A percentile compares a stretch with the other conserved stretches of the same genome.
Evolutionary conservation across 37 sponge, comb jelly and placozoan species (phyloP).

Genomic region (Eunapius fragilis): DNA sequence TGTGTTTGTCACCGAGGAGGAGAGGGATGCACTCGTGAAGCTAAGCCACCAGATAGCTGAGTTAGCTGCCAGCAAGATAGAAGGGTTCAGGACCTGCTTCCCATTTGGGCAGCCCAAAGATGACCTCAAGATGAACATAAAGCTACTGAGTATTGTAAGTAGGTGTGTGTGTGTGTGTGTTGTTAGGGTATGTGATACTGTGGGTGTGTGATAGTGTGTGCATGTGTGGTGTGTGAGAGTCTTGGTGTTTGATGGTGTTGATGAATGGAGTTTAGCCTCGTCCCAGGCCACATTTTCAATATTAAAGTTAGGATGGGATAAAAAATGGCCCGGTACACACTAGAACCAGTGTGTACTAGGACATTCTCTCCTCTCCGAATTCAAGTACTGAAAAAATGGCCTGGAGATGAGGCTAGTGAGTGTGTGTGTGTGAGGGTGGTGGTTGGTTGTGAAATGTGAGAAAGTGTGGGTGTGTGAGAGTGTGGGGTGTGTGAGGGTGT

Average conservation of each 20-base stretch:
- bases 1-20: constrained; percentile 46
- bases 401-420: too few relatives aligned
- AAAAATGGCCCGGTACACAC: too few relatives aligned
- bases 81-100: constrained; percentile 54
- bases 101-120: constrained; percentile 62
- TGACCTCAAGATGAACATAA: constrained; percentile 55
- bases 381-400: too few relatives aligned
- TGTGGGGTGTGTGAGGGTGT: too few relatives aligned
- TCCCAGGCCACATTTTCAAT: too few relatives aligned
- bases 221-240: neutral
- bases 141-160: constrained; percentile 54
- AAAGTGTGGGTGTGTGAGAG: neutral
- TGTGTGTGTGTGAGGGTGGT: too few relatives aligned
- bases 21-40: constrained; percentile 20
- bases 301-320: too few relatives aligned
- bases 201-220: too few relatives aligned
- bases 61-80: constrained; percentile 35
- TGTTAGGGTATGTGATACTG: neutral
- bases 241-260: neutral
- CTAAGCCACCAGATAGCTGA: constrained; percentile 42
- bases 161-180: neutral
- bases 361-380: too few relatives aligned
- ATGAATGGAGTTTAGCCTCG: too few relatives aligned
- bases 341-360: too few relatives aligned
- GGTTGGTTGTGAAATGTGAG: too few relatives aligned